Evolutionary conservation across 2,888 invertebrate species (phyloP), one percentile per base, ranked within the genome.

Genomic region (Mythimna ferrago): DNA sequence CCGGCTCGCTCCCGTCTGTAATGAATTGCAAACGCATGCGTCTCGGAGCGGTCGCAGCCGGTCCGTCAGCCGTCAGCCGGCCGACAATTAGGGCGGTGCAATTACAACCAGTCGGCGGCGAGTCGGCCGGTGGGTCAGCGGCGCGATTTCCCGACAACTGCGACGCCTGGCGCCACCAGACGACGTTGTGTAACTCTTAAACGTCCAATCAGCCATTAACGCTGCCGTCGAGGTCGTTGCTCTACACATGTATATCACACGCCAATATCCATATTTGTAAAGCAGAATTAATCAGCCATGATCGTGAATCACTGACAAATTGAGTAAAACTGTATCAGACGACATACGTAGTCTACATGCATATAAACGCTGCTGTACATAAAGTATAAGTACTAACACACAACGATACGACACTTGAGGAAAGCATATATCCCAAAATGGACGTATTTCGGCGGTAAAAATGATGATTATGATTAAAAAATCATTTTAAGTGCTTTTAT

Each of bases 121-220:
- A 93, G 88, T 93, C 93, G 93, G 94, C 92, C 93, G 95, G 91
- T 95, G 94, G 95, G 95, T 95, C 95, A 95, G 89, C 93, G 91
- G 89, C 92, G 93, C 94, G 92, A 93, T 94, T 94, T 93, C 94
- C 94, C 94, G 94, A 90, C 93, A 89, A 86, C 89, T 84, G 88
- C 93, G 91, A 90, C 90, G 93, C 90, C 92, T 93, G 95, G 96
- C 95, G 95, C 96, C 95, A 93, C 83, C 88, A 82, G 80, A 85
- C 88, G 81, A 87, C 87, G 92, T 95, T 95, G 95, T 95, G 96
- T 94, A 95, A 95, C 92, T 90, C 88, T 91, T 91, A 90, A 93
- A 92, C 92, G 93, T 87, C 92, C 91, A 91, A 88, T 90, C 92
- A 89, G 82, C 87, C 93, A 92, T 93, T 92, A 92, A 91, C 89